Evolutionary conservation across 2,113 vertebrate species (phyloP), one percentile per base, ranked within the genome.

Genomic region (Eidolon helvum): DNA sequence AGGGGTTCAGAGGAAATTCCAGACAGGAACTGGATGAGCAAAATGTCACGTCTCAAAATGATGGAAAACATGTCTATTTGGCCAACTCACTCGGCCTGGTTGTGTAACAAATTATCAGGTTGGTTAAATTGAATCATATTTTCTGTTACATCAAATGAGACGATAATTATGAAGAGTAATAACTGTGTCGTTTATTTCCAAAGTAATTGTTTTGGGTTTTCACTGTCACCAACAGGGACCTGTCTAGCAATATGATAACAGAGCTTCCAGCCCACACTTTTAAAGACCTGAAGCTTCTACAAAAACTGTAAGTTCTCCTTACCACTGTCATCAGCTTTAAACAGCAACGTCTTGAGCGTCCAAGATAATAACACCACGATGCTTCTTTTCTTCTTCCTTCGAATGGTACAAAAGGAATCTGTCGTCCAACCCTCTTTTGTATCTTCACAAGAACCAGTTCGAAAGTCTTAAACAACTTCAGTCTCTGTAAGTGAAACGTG

Each of bases 381-480:
- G 50, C 87, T 75, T 88, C 8, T 96, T 95, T 95, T 68, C 94
- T 71, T 65, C 87, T 94, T 74, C 75, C 69, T 84, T 77, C 92
- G 97, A 68, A 82, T 79, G 95, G 59, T 69, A 24, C 87, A 95
- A 93, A 96, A 99, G 99, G 96, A 99, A 99, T 90, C 98, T 99
- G 85, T 99, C 99, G 53, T 97, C 99, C 96, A 99, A 99, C 96
- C 98, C 98, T 86, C 95, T 99, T 88, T 97, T 98, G 90, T 96
- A 88, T 28, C 98, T 99, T 93, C 98, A 98, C 86, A 97, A 98
- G 77, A 97, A 97, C 90, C 98, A 98, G 98, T 99, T 98, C 90
- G 97, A 97, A 98, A 98, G 98, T 79, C 97, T 99, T 90, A 97
- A 97, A 71, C 98, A 99, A 43, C 98, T 99, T 87, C 98, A 99